Conservation (phyloP, 1,140 invertebrate genomes). For the Zaprionus kolodkinae region DNA sequence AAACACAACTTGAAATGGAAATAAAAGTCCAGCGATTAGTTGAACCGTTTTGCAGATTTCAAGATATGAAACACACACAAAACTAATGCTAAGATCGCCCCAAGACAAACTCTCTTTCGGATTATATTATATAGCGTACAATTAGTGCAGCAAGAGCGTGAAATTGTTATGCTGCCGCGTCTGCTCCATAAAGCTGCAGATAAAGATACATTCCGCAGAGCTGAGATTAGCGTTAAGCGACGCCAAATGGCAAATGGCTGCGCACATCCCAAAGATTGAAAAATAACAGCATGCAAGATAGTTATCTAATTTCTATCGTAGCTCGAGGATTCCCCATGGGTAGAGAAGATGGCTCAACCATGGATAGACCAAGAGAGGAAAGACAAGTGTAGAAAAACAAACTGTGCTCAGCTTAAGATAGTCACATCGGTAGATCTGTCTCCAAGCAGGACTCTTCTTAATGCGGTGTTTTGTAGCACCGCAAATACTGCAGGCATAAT, state of each 20-base stretch:
- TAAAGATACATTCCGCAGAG: constrained; percentile 27
- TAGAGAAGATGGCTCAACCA: background rate
- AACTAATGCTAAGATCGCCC: constrained; percentile 48
- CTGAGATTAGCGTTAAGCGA: constrained; percentile 5
- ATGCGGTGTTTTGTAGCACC: no score
- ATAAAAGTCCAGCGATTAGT: constrained; percentile 58
- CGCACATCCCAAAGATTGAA: constrained; percentile 1
- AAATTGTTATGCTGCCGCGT: constrained; percentile 19
- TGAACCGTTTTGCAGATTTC: constrained; percentile 52
- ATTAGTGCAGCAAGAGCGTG: constrained; percentile 30
- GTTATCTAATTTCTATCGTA: background rate
- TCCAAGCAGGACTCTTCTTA: no score
- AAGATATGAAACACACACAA: constrained; percentile 35
- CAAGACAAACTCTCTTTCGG: background rate
- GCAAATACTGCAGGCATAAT: no score
- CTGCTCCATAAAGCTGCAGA: constrained; percentile 25
- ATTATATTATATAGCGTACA: constrained; percentile 29
- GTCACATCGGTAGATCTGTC: no score
- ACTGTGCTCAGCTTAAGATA: no score
- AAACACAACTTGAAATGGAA: constrained; percentile 6
- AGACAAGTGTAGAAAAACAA: no score
- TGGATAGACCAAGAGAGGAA: background rate
- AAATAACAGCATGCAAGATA: constrained; percentile 10
- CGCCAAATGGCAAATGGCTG: constrained; percentile 5
- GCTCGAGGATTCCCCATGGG: background rate